Percentiles rank a stretch among this genome's conserved stretches.
These are phyloP conservation scores for Actinostola sp. DNA, from an alignment of 92 coral and sea anemone genomes.

Conservation along the genomic window DNA sequence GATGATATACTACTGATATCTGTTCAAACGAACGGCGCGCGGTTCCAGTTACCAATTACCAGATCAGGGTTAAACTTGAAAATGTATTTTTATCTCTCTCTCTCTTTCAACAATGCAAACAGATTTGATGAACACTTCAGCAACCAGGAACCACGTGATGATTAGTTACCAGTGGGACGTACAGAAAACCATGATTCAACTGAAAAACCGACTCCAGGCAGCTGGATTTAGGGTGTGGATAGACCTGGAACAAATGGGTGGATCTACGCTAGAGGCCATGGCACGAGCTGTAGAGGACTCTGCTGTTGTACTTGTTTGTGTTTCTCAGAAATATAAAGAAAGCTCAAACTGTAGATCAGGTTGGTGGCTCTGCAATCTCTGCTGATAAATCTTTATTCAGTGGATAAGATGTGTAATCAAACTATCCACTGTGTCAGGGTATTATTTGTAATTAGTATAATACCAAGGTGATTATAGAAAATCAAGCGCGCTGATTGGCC, in stretches of 20 bases:
- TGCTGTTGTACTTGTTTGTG: slow-evolving; percentile 64
- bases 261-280: slow-evolving; percentile 68
- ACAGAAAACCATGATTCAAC: slow-evolving; percentile 50
- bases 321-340: slow-evolving; percentile 69
- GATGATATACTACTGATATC: too few relatives aligned
- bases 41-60: too few relatives aligned
- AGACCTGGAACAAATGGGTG: slow-evolving; percentile 71
- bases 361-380: neutral
- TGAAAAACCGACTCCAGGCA: slow-evolving; percentile 60
- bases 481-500: too few relatives aligned
- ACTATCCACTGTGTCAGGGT: too few relatives aligned
- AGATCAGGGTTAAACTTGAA: neutral
- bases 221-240: slow-evolving; percentile 70
- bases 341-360: slow-evolving; percentile 74
- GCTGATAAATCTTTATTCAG: neutral
- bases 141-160: slow-evolving; percentile 56
- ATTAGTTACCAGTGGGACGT: slow-evolving; percentile 77
- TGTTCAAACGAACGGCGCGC: too few relatives aligned
- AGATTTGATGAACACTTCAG: neutral
- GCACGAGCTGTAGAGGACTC: slow-evolving; percentile 68
- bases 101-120: neutral
- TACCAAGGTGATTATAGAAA: too few relatives aligned
- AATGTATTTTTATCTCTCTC: neutral
- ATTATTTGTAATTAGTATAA: too few relatives aligned
- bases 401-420: neutral